Evolutionary conservation across 2,888 invertebrate genomes (phyloP).

Genomic region (Crossocerus cetratus): DNA sequence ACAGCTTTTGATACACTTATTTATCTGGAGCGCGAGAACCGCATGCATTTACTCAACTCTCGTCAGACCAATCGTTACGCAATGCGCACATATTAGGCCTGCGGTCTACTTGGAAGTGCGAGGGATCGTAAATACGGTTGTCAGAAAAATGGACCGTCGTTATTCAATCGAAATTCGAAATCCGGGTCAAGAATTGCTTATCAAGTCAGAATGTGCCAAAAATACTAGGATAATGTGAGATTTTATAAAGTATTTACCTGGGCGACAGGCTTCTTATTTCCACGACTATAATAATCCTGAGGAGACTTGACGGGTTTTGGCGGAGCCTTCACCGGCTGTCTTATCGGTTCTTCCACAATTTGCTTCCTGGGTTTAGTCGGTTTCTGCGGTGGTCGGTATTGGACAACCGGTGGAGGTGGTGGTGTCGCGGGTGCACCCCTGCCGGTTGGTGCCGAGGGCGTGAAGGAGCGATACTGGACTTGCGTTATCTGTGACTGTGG

Average conservation of each 20-base stretch:
- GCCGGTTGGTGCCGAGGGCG: constrained; percentile 20
- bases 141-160: too few relatives aligned
- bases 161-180: too few relatives aligned
- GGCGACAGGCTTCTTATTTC: constrained; percentile 84
- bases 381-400: constrained; percentile 56
- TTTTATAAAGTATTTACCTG: constrained; percentile 73
- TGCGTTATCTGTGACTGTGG: constrained; percentile 31
- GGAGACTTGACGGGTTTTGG: constrained; percentile 14
- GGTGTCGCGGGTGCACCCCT: constrained; percentile 31
- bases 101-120: too few relatives aligned
- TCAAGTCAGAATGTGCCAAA: too few relatives aligned
- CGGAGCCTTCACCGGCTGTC: constrained; percentile 40
- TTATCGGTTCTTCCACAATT: constrained; percentile 57
- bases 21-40: too few relatives aligned
- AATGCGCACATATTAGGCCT: too few relatives aligned
- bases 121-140: too few relatives aligned
- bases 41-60: too few relatives aligned
- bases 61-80: too few relatives aligned
- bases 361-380: constrained; percentile 62
- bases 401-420: constrained; percentile 37
- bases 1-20: too few relatives aligned
- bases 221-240: background rate
- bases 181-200: too few relatives aligned
- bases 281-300: constrained; percentile 47
- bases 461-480: constrained; percentile 56